Evolutionary conservation across 2,797 vertebrate species (phyloP), one percentile per base, ranked within the genome.

Genomic region (Micrastur ruficollis): DNA sequence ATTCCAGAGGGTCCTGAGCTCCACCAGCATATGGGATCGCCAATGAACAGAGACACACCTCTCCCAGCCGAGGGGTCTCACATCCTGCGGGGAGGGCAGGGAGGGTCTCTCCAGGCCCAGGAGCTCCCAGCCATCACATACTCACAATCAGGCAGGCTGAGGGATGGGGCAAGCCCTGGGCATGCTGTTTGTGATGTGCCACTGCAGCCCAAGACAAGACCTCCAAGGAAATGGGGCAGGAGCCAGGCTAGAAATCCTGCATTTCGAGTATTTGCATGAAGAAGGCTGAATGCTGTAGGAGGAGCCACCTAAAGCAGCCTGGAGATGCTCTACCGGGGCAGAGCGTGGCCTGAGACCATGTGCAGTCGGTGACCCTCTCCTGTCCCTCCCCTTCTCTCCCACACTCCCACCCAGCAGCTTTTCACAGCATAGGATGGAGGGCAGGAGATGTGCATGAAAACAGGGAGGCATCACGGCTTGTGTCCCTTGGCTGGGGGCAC

Each of bases 121-220:
- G 6, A 52, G 55, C 49, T 62, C 63, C 55, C 14, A 4, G 6
- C 14, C 40, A 34, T 22, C 62, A 15, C 9, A 3, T 18, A 47
- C 47, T 40, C 21, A 7, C 53, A 20, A 8, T 14, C 40, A 22
- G 31, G 50, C 21, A 26, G 42, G 42, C 25, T 31, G 21, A 34
- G 14, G 49, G 31, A 34, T 3, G 0, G 7, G 5, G n/a, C 3
- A 9, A 46, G 9, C 29, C 12, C 38, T 3, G 25, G 29, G 16
- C 31, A 15, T 1, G 25, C 2, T 3, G 31, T 12, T 42, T 49
- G 26, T 6, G 50, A 50, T 5, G 22, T 36, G 36, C 32, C 71
- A 27, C 70, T 44, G 3, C 31, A 20, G 36, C 62, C 19, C 1
- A 2, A 29, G 44, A 9, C 3, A 31, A 34, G 12, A 6, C 6